Conservation (phyloP, 2,888 invertebrate genomes). For the Dicranocentrus wangi region DNA sequence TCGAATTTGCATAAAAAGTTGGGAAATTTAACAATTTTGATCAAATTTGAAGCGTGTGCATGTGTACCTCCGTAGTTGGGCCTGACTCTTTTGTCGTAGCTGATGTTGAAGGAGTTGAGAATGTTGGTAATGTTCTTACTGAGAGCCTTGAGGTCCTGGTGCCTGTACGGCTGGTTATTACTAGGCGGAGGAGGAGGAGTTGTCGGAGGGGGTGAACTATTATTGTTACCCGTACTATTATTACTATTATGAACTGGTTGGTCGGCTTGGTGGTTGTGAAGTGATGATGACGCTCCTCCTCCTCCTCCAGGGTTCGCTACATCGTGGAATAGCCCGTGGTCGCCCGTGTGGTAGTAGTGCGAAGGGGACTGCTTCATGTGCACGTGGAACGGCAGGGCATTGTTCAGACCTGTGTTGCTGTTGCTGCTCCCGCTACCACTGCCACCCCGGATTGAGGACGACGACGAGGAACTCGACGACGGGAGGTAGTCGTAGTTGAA, state of each 20-base stretch:
- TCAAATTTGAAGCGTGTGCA: no score
- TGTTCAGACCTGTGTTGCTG: not conserved
- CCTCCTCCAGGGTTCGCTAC: not conserved
- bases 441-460: no score
- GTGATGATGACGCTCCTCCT: not conserved
- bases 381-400: slow-evolving; percentile 12
- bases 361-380: slow-evolving; percentile 22
- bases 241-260: slow-evolving; percentile 34
- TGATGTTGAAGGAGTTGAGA: slow-evolving; percentile 94
- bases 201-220: not conserved
- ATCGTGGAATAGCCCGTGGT: slow-evolving; percentile 12
- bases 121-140: slow-evolving; percentile 89
- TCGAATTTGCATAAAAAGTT: no score
- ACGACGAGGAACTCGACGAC: not conserved
- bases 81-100: slow-evolving; percentile 99
- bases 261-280: not conserved
- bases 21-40: no score
- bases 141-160: slow-evolving; percentile 59
- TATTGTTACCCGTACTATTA: not conserved
- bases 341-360: slow-evolving; percentile 19
- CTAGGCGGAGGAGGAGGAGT: slow-evolving; percentile 7
- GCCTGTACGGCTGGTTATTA: slow-evolving; percentile 18
- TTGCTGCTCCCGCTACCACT: not conserved
- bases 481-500: slow-evolving; percentile 56
- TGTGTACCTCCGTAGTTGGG: slow-evolving; percentile 99